phyloP scores from a whole-genome alignment of 2,888 invertebrate genomes.

The Spialia ferax region DNA sequence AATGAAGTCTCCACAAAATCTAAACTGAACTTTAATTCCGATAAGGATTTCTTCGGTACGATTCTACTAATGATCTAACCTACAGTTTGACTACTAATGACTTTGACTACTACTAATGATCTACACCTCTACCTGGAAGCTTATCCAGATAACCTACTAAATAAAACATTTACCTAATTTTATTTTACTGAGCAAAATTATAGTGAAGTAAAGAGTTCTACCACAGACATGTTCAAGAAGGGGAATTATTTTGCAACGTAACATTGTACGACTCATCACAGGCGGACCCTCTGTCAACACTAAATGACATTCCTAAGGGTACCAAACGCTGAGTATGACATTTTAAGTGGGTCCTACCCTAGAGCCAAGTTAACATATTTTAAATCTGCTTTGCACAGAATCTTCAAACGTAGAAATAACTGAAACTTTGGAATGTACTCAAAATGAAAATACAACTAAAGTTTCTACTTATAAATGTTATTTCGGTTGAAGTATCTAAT shows the following conservation, averaged over 20 bases:
- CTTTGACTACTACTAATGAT: no score
- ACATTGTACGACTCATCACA: slow-evolving; percentile 4
- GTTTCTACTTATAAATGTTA: background rate
- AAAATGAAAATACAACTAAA: background rate
- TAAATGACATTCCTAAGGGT: background rate
- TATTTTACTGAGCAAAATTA: background rate
- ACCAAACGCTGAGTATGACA: slow-evolving; percentile 11
- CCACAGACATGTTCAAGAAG: slow-evolving; percentile 1
- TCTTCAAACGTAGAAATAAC: background rate
- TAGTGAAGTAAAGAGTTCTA: background rate
- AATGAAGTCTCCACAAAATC: no score
- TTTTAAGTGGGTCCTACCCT: slow-evolving; percentile 9
- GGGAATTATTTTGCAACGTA: slow-evolving; percentile 16
- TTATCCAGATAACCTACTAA: no score
- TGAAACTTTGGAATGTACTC: background rate
- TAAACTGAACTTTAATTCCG: no score
- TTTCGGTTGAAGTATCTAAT: background rate
- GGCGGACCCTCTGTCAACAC: slow-evolving; percentile 18
- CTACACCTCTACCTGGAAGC: no score
- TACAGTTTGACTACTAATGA: no score
- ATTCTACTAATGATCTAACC: no score
- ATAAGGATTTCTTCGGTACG: no score
- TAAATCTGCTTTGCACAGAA: background rate
- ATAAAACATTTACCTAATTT: background rate
- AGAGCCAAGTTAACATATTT: background rate